Conservation (phyloP, 2,888 invertebrate genomes). For the Acanthopleura granulata region DNA sequence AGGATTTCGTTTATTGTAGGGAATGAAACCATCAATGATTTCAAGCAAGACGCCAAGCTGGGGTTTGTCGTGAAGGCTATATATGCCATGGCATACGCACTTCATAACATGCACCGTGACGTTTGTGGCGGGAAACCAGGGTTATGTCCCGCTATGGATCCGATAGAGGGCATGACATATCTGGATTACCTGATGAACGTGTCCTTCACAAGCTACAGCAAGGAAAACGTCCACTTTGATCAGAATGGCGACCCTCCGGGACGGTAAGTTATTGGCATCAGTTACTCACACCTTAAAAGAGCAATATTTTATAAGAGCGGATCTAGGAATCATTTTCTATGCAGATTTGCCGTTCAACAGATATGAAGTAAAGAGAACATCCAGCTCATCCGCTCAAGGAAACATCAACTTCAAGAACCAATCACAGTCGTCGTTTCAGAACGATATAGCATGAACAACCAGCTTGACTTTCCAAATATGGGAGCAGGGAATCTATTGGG, state of each 20-base stretch:
- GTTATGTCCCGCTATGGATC: slow-evolving; percentile 77
- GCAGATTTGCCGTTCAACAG: too few relatives aligned
- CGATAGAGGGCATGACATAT: slow-evolving; percentile 79
- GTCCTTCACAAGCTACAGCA: slow-evolving; percentile 76
- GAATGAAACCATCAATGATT: slow-evolving; percentile 74
- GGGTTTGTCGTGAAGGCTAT: slow-evolving; percentile 85
- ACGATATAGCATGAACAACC: too few relatives aligned
- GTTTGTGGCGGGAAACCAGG: slow-evolving; percentile 73
- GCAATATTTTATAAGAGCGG: neutral
- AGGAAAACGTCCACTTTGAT: slow-evolving; percentile 79
- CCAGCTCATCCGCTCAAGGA: too few relatives aligned
- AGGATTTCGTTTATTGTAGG: slow-evolving; percentile 70
- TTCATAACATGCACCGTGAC: slow-evolving; percentile 79
- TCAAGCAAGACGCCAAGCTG: slow-evolving; percentile 83
- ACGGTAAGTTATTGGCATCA: slow-evolving; percentile 72
- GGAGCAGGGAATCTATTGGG: too few relatives aligned
- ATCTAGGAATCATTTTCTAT: neutral
- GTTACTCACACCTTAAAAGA: too few relatives aligned
- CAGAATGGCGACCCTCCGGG: slow-evolving; percentile 83
- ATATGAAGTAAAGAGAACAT: too few relatives aligned
- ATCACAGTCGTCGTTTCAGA: too few relatives aligned
- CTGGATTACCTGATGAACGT: slow-evolving; percentile 80
- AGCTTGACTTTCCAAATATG: too few relatives aligned
- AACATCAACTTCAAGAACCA: too few relatives aligned
- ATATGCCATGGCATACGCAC: slow-evolving; percentile 81